Base-by-base conservation (phyloP, 1,140 invertebrate species). In the Diprion similis region DNA sequence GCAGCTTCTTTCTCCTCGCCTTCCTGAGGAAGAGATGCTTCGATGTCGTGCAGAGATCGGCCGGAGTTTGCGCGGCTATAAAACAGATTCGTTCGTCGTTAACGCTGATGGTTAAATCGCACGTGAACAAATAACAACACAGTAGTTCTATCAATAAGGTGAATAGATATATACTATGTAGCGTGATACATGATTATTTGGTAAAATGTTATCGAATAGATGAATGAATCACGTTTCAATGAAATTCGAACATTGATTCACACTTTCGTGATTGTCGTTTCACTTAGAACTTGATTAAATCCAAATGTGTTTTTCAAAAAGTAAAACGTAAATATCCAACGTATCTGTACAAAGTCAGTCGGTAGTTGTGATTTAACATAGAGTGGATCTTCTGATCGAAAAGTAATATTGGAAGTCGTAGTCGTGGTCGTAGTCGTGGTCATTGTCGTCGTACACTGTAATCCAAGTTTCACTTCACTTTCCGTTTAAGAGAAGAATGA, bases 1-100 rank as follows among this genome's bases (percentile, higher is more conserved):
- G 92, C 92, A n/a, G 92, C 89, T 85, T 96, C 94, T 74, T 93
- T 90, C 15, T 92, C 92, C 77, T 92, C 91, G 17, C 90, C 88
- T 79, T 95, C 93, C 11, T 91, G 89, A 24, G 94, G 91, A 70
- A 95, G 85, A 18, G 80, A 81, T 46, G 84, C 85, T 79, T 90
- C 89, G 73, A 90, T 83, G 71, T 90, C 90, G 71, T 88, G 89
- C 65, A 89, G 79, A 18, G 89, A 89, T 59, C 89, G 85, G 46
- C 86, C 89, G n/a, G 89, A 86, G 18, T 89, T 88, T 46, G 86
- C 86, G 8, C 86, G 85, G 72, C 87, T 88, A 79, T 18, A 84
- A 84, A 79, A 59, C 68, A 73, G 68, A 47, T 17, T 67, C 18
- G 51, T 59, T 59, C 51, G 51, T 59, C 11, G 51, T 59, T 59